A percentile compares a stretch with the other conserved stretches of the same genome.
Evolutionary conservation across 2,113 vertebrate genomes (phyloP).

Genomic region (Symphodus melops): DNA sequence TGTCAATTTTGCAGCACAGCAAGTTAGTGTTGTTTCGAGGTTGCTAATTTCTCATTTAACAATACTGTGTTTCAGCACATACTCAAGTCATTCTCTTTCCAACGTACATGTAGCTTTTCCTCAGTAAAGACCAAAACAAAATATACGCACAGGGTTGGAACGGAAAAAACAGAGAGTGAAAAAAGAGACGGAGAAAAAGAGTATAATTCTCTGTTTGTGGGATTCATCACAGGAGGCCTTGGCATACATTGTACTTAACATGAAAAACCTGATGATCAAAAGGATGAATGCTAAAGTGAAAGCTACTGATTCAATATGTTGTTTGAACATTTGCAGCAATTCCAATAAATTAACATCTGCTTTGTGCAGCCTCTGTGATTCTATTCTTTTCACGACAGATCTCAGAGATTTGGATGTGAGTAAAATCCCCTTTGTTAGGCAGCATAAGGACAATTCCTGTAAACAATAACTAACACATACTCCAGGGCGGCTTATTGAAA

Average conservation of each 20-base stretch:
- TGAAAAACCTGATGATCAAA: slow-evolving; percentile 72
- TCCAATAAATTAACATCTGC: slow-evolving; percentile 64
- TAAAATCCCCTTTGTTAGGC: neutral
- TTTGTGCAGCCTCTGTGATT: slow-evolving; percentile 28
- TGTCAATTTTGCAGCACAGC: slow-evolving; percentile 28
- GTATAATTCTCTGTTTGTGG: slow-evolving; percentile 44
- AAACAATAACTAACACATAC: no score
- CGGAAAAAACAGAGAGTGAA: slow-evolving; percentile 10
- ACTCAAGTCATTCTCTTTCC: slow-evolving; percentile 42
- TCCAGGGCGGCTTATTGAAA: neutral
- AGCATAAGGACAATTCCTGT: neutral
- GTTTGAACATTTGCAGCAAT: slow-evolving; percentile 61
- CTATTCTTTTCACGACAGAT: slow-evolving; percentile 24
- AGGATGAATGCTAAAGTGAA: slow-evolving; percentile 53
- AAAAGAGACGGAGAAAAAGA: slow-evolving; percentile 7
- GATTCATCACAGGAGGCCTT: slow-evolving; percentile 68
- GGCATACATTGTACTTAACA: slow-evolving; percentile 70
- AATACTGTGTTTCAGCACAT: slow-evolving; percentile 5
- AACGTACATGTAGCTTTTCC: neutral
- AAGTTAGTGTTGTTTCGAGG: slow-evolving; percentile 32
- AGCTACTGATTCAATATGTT: slow-evolving; percentile 40
- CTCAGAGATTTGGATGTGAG: neutral
- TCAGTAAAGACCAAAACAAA: neutral
- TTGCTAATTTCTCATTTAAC: slow-evolving; percentile 46
- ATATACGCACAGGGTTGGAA: slow-evolving; percentile 13